phyloP scores from a whole-genome alignment of 2,888 invertebrate species.

The Tridacna gigas region DNA sequence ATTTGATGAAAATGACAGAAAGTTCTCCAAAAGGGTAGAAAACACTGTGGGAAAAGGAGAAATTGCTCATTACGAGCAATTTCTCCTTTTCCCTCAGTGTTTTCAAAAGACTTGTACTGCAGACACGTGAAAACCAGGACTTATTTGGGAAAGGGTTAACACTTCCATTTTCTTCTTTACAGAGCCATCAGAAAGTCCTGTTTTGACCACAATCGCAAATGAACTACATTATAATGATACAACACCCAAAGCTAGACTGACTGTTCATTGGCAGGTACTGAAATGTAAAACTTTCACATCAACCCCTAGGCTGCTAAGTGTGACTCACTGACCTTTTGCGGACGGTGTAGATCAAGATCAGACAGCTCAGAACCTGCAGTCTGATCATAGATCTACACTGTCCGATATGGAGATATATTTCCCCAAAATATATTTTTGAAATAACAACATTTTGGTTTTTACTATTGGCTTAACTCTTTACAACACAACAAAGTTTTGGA shows the following conservation, averaged over 20 bases:
- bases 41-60: background rate
- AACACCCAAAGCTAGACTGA: slow-evolving; percentile 70
- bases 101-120: background rate
- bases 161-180: background rate
- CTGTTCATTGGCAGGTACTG: slow-evolving; percentile 74
- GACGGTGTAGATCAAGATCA: too few species aligned
- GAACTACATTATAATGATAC: slow-evolving; percentile 71
- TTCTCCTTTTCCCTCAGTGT: background rate
- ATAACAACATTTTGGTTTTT: too few species aligned
- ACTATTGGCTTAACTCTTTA: too few species aligned
- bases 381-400: too few species aligned
- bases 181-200: slow-evolving; percentile 64
- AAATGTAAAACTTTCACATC: too few species aligned
- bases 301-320: too few species aligned
- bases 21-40: background rate
- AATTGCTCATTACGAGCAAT: too few species aligned
- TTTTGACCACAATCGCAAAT: slow-evolving; percentile 65
- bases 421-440: too few species aligned
- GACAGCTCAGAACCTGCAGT: too few species aligned
- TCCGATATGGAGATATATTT: too few species aligned
- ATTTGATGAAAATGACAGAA: background rate
- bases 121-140: background rate
- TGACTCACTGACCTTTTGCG: too few species aligned
- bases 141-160: background rate
- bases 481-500: too few species aligned